Conservation (phyloP, 2,888 invertebrate species). For the Pilophorus perplexus region DNA sequence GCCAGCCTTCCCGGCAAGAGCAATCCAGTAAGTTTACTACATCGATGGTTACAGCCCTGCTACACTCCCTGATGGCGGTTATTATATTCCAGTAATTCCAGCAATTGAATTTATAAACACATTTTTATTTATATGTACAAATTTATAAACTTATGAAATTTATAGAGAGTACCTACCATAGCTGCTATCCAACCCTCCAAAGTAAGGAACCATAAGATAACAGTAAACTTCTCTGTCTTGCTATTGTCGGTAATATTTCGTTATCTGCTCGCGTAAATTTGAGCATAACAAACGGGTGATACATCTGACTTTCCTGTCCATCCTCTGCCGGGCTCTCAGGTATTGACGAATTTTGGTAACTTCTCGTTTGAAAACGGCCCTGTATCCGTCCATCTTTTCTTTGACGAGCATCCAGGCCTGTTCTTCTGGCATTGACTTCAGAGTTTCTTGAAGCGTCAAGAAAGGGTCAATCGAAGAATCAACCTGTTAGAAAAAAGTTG, state of each 20-base stretch:
- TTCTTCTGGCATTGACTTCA: background rate
- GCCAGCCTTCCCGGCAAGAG: no score
- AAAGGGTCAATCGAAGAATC: background rate
- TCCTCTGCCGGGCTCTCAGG: background rate
- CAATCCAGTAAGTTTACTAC: no score
- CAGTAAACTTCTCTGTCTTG: no score
- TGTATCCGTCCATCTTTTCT: conserved; percentile 29
- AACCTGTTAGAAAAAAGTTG: background rate
- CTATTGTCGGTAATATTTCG: background rate
- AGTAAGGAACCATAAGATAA: no score
- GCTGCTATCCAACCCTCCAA: no score
- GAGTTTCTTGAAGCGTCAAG: background rate
- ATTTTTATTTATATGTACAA: no score
- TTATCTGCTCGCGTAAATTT: background rate
- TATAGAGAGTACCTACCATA: no score
- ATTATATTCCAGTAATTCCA: no score
- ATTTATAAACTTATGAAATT: no score
- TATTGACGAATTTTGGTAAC: conserved; percentile 5
- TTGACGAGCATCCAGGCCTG: conserved; percentile 11
- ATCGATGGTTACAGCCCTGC: no score
- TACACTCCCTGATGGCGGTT: no score
- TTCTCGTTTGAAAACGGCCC: conserved; percentile 11
- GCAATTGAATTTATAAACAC: no score
- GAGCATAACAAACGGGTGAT: conserved; percentile 1
- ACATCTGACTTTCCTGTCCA: conserved; percentile 9